phyloP scores from a whole-genome alignment of 1,140 invertebrate species.

The Cylas formicarius region DNA sequence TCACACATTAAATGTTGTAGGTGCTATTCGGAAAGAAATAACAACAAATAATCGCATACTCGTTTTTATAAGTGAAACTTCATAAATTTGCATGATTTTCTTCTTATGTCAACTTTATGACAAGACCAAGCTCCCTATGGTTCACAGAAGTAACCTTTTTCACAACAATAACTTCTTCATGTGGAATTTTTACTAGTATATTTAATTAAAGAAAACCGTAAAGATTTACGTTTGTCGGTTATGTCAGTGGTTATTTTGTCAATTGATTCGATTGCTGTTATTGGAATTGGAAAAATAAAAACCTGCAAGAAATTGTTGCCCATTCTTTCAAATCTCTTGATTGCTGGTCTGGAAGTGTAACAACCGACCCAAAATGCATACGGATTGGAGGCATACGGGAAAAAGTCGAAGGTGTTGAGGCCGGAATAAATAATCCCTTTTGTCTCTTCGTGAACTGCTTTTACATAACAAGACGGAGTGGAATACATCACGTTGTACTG shows the following conservation, averaged over 20 bases:
- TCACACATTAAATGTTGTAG: no score
- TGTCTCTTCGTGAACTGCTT: slow-evolving; percentile 62
- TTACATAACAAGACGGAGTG: slow-evolving; percentile 86
- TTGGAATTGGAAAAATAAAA: slow-evolving; percentile 8
- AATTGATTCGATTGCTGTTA: no score
- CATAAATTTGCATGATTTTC: no score
- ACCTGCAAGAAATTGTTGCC: slow-evolving; percentile 74
- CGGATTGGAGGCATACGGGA: slow-evolving; percentile 80
- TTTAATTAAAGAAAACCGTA: not conserved
- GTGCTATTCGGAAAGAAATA: no score
- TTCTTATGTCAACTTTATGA: no score
- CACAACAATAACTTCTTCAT: no score
- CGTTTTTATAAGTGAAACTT: no score
- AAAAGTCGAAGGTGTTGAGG: slow-evolving; percentile 54
- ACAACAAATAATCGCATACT: no score
- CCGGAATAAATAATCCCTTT: slow-evolving; percentile 9
- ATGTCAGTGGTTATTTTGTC: no score
- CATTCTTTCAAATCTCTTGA: slow-evolving; percentile 70
- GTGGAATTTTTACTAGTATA: no score
- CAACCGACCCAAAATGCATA: slow-evolving; percentile 92
- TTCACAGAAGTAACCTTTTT: no score
- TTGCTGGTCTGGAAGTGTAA: slow-evolving; percentile 79
- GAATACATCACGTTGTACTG: slow-evolving; percentile 77
- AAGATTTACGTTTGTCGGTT: not conserved
- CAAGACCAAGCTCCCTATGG: no score